phyloP scores from a whole-genome alignment of 2,113 vertebrate genomes.

The Ciconia stormi region DNA sequence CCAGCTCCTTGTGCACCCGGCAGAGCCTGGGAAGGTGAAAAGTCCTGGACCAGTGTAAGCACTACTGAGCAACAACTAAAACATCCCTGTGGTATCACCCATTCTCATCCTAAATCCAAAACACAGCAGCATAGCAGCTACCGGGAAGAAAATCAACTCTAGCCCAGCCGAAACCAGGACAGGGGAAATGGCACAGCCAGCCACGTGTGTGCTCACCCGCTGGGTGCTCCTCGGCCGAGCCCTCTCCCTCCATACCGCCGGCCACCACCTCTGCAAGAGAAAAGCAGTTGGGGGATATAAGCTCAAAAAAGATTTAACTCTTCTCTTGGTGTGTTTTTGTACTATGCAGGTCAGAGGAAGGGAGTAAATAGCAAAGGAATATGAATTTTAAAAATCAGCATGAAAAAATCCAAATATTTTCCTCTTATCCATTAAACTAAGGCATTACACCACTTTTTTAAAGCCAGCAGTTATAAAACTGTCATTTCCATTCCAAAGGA shows the following conservation, averaged over 20 bases:
- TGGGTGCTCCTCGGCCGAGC: neutral
- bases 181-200: accelerated
- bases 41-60: too few species aligned
- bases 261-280: neutral
- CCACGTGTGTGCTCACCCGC: neutral
- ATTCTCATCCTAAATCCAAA: too few species aligned
- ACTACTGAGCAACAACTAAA: too few species aligned
- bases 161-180: too few species aligned
- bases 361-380: neutral
- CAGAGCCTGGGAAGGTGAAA: too few species aligned
- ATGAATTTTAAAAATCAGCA: neutral
- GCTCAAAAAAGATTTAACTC: neutral
- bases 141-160: too few species aligned
- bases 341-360: neutral
- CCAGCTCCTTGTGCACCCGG: too few species aligned
- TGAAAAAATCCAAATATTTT: neutral
- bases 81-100: too few species aligned
- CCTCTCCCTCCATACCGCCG: neutral
- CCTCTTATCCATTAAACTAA: neutral
- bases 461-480: neutral
- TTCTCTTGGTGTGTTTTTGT: neutral
- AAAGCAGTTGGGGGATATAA: neutral
- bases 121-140: too few species aligned
- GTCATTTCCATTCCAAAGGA: neutral
- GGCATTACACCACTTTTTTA: accelerated